Percentiles rank a stretch among this genome's conserved stretches.
These are phyloP conservation scores for Lucinisca nassula DNA, from an alignment of 2,888 invertebrate genomes.

Conservation along the genomic window DNA sequence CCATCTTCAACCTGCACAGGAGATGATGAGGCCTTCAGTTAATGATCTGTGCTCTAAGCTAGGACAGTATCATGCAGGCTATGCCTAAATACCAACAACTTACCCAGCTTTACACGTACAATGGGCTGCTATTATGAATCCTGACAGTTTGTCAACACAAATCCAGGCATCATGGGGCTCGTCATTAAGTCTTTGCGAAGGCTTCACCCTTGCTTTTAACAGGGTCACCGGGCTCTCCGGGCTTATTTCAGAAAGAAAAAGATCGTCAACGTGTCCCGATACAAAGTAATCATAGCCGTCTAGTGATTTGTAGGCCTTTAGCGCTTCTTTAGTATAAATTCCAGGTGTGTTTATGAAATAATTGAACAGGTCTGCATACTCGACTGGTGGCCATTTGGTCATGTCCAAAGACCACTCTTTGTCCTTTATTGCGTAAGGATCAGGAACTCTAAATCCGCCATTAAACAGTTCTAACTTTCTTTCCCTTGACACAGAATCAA, in stretches of 20 bases:
- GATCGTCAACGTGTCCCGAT: neutral
- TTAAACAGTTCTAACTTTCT: neutral
- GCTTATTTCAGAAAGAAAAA: neutral
- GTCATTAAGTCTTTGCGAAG: neutral
- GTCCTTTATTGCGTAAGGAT: neutral
- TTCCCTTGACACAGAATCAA: neutral
- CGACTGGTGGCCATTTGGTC: neutral
- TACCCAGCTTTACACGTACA: neutral
- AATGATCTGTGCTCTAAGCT: no score
- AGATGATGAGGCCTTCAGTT: no score
- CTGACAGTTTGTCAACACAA: neutral
- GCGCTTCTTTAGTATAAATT: neutral
- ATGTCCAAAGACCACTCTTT: neutral
- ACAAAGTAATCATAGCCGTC: constrained; percentile 5
- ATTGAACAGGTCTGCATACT: constrained; percentile 9
- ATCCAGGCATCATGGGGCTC: neutral
- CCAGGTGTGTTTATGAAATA: constrained; percentile 24
- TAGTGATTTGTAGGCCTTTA: constrained; percentile 29
- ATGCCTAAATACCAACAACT: neutral
- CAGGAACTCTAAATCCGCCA: neutral
- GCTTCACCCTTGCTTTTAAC: neutral
- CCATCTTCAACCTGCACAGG: no score
- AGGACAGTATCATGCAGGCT: no score
- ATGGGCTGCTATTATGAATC: neutral
- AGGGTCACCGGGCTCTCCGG: neutral